Conservation (phyloP, 2,113 vertebrate genomes). For the Meles meles region DNA sequence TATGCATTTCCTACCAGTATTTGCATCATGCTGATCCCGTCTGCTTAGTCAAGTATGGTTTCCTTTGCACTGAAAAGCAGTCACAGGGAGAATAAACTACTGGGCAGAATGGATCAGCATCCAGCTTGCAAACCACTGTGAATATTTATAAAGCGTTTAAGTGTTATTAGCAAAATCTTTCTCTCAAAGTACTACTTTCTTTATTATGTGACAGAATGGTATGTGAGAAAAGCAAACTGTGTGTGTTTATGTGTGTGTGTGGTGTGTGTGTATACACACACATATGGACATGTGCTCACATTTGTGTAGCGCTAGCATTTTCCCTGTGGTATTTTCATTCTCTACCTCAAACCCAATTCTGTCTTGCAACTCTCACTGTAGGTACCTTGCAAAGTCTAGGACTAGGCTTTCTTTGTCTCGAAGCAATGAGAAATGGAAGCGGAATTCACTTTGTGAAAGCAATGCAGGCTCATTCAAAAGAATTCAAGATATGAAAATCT, state of each 20-base stretch:
- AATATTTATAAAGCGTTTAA: slow-evolving; percentile 41
- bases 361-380: background rate
- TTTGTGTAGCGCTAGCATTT: background rate
- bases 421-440: background rate
- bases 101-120: background rate
- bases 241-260: background rate
- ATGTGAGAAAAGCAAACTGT: background rate
- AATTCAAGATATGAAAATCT: slow-evolving; percentile 8
- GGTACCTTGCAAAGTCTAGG: background rate
- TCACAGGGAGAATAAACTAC: slow-evolving; percentile 35
- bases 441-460: background rate
- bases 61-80: slow-evolving; percentile 36
- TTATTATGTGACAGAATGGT: slow-evolving; percentile 20
- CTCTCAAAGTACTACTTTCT: slow-evolving; percentile 24
- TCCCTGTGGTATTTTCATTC: background rate
- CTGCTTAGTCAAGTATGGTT: slow-evolving; percentile 25
- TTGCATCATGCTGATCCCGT: background rate
- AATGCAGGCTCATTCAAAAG: background rate
- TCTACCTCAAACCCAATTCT: background rate
- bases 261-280: background rate
- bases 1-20: background rate
- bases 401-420: background rate
- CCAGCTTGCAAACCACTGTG: background rate
- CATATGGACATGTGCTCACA: accelerated
- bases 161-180: slow-evolving; percentile 34